phyloP scores from a whole-genome alignment of 2,797 vertebrate species.

The Semotilus atromaculatus region DNA sequence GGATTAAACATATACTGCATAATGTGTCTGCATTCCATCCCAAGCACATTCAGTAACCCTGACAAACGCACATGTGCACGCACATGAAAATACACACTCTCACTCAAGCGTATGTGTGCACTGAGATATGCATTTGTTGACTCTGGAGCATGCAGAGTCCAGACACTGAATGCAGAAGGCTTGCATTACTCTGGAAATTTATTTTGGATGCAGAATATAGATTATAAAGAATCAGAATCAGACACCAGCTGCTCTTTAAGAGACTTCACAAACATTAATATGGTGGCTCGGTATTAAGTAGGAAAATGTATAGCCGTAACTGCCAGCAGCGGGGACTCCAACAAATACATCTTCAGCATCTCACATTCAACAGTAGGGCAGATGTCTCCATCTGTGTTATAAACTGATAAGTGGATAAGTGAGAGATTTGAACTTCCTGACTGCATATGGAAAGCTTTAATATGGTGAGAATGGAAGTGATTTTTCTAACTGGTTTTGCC shows the following conservation, averaged over 20 bases:
- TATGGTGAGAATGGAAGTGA: not conserved
- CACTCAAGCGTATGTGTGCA: conserved; percentile 21
- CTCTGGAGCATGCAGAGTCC: conserved; percentile 47
- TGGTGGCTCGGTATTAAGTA: conserved; percentile 14
- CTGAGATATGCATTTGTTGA: conserved; percentile 47
- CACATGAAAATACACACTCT: conserved; percentile 13
- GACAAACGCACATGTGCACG: conserved; percentile 12
- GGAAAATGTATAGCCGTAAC: conserved; percentile 31
- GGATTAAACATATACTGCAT: conserved; percentile 21
- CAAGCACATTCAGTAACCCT: conserved; percentile 8
- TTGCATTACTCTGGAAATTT: conserved; percentile 57
- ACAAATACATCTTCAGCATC: conserved; percentile 31
- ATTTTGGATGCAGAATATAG: conserved; percentile 59
- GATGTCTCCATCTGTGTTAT: not conserved
- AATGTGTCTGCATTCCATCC: conserved; percentile 33
- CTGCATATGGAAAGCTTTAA: conserved; percentile 21
- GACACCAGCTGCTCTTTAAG: conserved; percentile 41
- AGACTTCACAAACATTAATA: conserved; percentile 43
- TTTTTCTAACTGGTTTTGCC: not conserved
- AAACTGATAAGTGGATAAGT: conserved; percentile 30
- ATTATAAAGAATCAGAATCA: conserved; percentile 60
- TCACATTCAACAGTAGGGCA: conserved; percentile 20
- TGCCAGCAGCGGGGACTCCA: conserved; percentile 14
- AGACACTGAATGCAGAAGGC: conserved; percentile 51
- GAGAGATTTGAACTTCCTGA: conserved; percentile 13